Evolutionary conservation across 2,888 invertebrate genomes (phyloP), one percentile per base, ranked within the genome.

Genomic region (Allolobophora icterica): DNA sequence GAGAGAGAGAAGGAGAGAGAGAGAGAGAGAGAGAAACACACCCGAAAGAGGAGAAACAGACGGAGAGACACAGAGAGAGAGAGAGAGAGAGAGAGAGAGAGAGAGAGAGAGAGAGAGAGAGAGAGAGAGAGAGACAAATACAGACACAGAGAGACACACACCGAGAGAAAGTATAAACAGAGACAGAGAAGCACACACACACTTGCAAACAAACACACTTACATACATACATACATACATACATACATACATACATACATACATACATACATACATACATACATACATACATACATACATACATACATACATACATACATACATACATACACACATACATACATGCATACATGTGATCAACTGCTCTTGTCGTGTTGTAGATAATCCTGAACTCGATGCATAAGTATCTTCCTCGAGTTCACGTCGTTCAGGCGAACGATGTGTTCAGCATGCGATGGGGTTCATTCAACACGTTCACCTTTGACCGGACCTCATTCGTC

Each of bases 401-500:
- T 94, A 95, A 95, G 93, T 95, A 95, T 93, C 94, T 95, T 92
- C 95, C 95, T 15, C 93, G 95, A 21, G 93, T 95, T 8, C 95
- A 95, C 93, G 94, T 95, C 45, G 95, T 95, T 0, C 95, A 95
- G 91, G 95, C 95, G 89, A 96, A 97, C 19, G 97, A 98, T 94
- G 98, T 95, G 89, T 95, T 95, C 93, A 94, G 94, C 83, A 94
- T 95, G 94, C 92, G 95, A 24, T 95, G 95, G 94, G 95, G 94
- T 90, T 94, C 94, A 13, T 94, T 95, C 93, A 94, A 95, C 93
- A 95, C 95, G 0, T 95, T 94, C 93, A 94, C 94, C 40, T 95
- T 95, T 92, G 94, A 95, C 13, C 95, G 95, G 92, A 95, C 95
- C 19, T 93, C 94, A 38, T 95, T 95, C 93, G 95, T 95, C 89